Percentiles rank a stretch among this genome's conserved stretches.
Conservation (phyloP, 2,888 invertebrate genomes). For the Terebella lapidaria region DNA sequence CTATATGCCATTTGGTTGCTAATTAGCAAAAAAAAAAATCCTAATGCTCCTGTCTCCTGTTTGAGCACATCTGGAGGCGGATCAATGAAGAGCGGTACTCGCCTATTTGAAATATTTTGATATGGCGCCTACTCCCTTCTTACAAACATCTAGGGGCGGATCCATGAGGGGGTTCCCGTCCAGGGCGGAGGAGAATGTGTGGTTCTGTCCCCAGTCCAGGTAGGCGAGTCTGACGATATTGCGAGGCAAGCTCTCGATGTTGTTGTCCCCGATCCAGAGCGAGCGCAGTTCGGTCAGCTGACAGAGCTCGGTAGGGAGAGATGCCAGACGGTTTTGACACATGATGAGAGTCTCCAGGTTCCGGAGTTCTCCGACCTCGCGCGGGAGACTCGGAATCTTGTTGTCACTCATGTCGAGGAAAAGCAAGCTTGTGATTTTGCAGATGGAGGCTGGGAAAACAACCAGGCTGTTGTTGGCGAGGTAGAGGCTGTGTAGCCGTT, state of each 20-base stretch:
- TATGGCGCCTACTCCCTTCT: slow-evolving; percentile 43
- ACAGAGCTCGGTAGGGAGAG: slow-evolving; percentile 47
- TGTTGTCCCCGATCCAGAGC: slow-evolving; percentile 54
- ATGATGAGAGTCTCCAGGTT: slow-evolving; percentile 47
- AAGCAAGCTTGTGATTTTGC: slow-evolving; percentile 37
- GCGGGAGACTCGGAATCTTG: slow-evolving; percentile 36
- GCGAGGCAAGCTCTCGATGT: slow-evolving; percentile 40
- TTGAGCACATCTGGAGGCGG: too few relatives aligned
- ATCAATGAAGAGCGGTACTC: too few relatives aligned
- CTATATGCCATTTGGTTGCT: too few relatives aligned
- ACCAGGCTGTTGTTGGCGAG: slow-evolving; percentile 51
- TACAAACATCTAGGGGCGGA: slow-evolving; percentile 50
- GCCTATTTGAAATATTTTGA: slow-evolving; percentile 39
- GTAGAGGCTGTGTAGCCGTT: slow-evolving; percentile 37
- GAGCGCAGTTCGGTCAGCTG: slow-evolving; percentile 46
- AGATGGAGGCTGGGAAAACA: slow-evolving; percentile 42
- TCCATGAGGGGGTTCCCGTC: slow-evolving; percentile 47
- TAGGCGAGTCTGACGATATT: slow-evolving; percentile 39
- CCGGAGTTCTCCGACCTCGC: slow-evolving; percentile 43
- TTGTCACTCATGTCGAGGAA: slow-evolving; percentile 54
- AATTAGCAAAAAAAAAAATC: too few relatives aligned
- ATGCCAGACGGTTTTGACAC: slow-evolving; percentile 45
- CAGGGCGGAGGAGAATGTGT: slow-evolving; percentile 41
- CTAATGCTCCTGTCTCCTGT: too few relatives aligned
- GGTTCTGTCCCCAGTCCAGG: slow-evolving; percentile 45